phyloP scores from a whole-genome alignment of 1,140 invertebrate species.

The Oreohelix idahoensis region DNA sequence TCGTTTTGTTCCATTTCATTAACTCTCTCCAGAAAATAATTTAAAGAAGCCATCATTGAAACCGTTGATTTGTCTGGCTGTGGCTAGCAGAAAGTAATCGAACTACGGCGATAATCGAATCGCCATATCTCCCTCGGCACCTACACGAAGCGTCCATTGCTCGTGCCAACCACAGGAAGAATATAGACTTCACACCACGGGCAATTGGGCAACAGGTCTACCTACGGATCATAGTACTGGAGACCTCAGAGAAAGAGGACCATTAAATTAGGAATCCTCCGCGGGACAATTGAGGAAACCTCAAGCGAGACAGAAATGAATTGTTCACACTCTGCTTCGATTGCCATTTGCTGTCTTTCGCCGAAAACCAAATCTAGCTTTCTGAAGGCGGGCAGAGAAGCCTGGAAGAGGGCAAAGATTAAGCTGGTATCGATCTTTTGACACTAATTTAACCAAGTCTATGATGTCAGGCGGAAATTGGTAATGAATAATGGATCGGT shows the following conservation, averaged over 20 bases:
- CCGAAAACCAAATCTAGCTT: conserved; percentile 28
- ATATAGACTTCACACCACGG: conserved; percentile 28
- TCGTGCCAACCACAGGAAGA: not conserved
- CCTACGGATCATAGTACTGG: conserved; percentile 5
- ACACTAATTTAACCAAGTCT: conserved; percentile 13
- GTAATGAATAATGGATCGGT: conserved; percentile 25
- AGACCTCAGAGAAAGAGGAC: conserved; percentile 11
- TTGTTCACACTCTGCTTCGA: conserved; percentile 34
- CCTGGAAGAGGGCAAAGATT: not conserved
- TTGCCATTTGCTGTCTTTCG: conserved; percentile 29
- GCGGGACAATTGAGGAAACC: conserved; percentile 27
- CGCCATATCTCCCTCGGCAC: conserved; percentile 24
- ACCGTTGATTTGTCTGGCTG: not conserved
- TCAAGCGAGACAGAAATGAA: conserved; percentile 31
- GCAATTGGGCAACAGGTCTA: conserved; percentile 14
- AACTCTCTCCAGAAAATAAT: not conserved
- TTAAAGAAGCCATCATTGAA: conserved; percentile 21
- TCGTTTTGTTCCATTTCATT: too few species aligned
- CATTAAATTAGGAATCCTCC: conserved; percentile 28
- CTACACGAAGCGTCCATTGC: not conserved
- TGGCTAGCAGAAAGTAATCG: conserved; percentile 21
- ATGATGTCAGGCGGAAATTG: conserved; percentile 27
- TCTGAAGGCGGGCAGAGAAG: not conserved
- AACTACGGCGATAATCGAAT: conserved; percentile 22
- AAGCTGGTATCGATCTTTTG: conserved; percentile 21